A percentile compares a stretch with the other conserved stretches of the same genome.
These are phyloP conservation scores for Ancistrus triradiatus DNA, from an alignment of 2,113 vertebrate genomes.

Conservation along the genomic window DNA sequence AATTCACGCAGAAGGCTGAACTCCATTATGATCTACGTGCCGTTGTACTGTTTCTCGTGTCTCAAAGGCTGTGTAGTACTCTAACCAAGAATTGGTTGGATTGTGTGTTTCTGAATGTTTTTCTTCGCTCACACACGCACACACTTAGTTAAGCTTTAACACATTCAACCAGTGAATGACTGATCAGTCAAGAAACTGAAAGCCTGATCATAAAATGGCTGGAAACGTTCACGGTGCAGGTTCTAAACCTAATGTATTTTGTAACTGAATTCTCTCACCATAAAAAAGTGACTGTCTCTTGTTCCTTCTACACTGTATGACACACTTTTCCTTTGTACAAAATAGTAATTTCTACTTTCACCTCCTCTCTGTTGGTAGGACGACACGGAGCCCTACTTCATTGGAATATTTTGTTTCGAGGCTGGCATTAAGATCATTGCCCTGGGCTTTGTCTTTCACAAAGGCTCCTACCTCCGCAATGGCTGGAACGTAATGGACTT, in stretches of 20 bases:
- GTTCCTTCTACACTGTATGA: background rate
- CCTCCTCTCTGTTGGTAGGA: conserved; percentile 71
- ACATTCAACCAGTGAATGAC: too few species aligned
- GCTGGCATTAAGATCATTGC: conserved; percentile 98
- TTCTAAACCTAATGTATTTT: too few species aligned
- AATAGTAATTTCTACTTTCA: conserved; percentile 42
- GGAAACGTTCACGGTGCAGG: too few species aligned
- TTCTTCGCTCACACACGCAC: too few species aligned
- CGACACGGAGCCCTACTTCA: conserved; percentile 98
- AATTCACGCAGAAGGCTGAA: background rate
- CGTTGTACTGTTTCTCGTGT: background rate
- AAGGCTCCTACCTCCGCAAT: conserved; percentile 94
- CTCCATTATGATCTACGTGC: background rate
- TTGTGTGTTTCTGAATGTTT: too few species aligned
- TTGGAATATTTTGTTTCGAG: conserved; percentile 99
- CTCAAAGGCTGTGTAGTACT: background rate
- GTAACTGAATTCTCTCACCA: background rate
- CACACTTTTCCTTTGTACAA: conserved; percentile 53
- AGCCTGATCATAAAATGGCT: too few species aligned
- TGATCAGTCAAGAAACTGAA: too few species aligned
- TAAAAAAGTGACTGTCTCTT: background rate
- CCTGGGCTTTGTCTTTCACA: conserved; percentile 94
- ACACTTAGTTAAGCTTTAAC: too few species aligned
- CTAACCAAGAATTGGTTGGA: too few species aligned
- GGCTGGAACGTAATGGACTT: conserved; percentile 99